Conservation (phyloP, 2,113 vertebrate species). For the Pangasianodon gigas region DNA sequence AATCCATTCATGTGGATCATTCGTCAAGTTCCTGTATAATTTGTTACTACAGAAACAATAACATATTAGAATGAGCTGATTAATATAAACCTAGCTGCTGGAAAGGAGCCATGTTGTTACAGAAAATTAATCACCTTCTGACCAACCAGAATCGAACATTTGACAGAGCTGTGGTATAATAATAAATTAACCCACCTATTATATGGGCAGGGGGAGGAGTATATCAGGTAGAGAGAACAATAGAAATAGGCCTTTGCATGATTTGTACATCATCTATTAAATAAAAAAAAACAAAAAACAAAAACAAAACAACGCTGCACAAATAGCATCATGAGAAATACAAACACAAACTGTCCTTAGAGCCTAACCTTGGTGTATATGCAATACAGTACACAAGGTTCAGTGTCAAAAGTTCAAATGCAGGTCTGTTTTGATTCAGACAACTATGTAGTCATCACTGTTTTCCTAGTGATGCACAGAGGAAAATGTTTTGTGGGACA, state of each 20-base stretch:
- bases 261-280: background rate
- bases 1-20: no score
- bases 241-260: background rate
- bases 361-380: background rate
- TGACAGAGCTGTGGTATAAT: no score
- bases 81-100: no score
- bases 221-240: background rate
- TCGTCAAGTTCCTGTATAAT: no score
- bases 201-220: no score
- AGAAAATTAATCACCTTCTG: no score
- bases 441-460: background rate
- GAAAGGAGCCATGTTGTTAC: no score
- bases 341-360: no score
- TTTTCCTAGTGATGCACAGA: background rate
- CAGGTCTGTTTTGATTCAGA: slow-evolving; percentile 14
- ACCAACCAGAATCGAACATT: no score
- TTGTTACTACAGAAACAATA: no score
- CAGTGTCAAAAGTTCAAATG: background rate
- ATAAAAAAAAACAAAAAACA: background rate
- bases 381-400: background rate
- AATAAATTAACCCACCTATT: no score
- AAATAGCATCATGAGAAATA: background rate
- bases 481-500: slow-evolving; percentile 13
- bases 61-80: no score
- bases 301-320: background rate